Evolutionary conservation across 2,888 invertebrate genomes (phyloP).

Genomic region (Morinoia aosen): DNA sequence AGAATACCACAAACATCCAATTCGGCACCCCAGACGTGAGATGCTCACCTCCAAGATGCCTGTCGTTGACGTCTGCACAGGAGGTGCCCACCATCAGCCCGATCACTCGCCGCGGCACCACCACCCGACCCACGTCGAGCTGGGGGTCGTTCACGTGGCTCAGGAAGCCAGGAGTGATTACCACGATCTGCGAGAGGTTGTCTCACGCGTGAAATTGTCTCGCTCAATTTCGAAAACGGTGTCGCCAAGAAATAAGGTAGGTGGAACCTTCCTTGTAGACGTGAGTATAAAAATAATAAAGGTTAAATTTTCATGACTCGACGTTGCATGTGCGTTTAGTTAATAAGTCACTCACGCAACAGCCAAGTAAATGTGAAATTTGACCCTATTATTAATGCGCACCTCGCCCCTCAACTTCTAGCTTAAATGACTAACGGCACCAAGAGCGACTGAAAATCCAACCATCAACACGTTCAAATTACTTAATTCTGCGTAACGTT

Average conservation of each 20-base stretch:
- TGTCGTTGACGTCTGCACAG: conserved; percentile 8
- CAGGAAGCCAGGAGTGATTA: conserved; percentile 37
- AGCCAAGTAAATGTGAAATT: too few species aligned
- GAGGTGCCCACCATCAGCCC: conserved; percentile 14
- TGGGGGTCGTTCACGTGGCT: conserved; percentile 49
- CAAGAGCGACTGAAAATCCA: too few species aligned
- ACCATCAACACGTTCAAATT: too few species aligned
- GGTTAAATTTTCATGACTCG: neutral
- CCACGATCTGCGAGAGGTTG: conserved; percentile 10
- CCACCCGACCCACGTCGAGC: conserved; percentile 13
- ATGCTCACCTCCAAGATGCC: conserved; percentile 5
- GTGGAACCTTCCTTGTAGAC: neutral
- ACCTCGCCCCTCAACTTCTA: too few species aligned
- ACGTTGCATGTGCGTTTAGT: neutral
- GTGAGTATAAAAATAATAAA: too few species aligned
- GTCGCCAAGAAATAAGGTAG: neutral
- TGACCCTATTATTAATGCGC: too few species aligned
- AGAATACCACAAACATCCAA: too few species aligned
- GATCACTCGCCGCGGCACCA: neutral
- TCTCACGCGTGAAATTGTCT: neutral
- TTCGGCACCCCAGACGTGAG: neutral
- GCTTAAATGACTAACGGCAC: too few species aligned
- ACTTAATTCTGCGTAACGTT: too few species aligned
- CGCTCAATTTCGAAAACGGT: neutral
- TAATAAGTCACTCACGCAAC: neutral